phyloP scores from a whole-genome alignment of 92 coral and sea anemone genomes.

The Porites rus region DNA sequence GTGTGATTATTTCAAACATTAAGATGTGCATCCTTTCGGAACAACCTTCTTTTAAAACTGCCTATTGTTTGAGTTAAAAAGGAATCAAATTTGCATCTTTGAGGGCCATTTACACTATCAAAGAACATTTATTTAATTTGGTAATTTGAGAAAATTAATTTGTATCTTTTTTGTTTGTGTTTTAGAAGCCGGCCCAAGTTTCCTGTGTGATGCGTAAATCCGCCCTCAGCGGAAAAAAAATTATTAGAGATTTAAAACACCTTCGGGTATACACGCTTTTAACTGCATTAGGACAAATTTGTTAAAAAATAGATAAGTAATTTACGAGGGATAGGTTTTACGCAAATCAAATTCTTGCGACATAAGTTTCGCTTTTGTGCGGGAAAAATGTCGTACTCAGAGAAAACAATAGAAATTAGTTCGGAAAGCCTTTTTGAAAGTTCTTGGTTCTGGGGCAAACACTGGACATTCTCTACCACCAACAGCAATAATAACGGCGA shows the following conservation, averaged over 20 bases:
- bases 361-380: slow-evolving; percentile 1
- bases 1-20: slow-evolving; percentile 30
- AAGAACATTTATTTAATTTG: slow-evolving; percentile 82
- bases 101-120: slow-evolving; percentile 80
- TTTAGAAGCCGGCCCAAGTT: slow-evolving; percentile 16
- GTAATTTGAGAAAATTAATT: slow-evolving; percentile 69
- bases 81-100: slow-evolving; percentile 67
- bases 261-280: slow-evolving; percentile 37
- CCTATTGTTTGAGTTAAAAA: slow-evolving; percentile 41
- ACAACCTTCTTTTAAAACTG: slow-evolving; percentile 46
- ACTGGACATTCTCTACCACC: neutral
- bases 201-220: slow-evolving; percentile 27
- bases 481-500: neutral
- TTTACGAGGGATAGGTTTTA: slow-evolving; percentile 20
- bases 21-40: slow-evolving; percentile 53
- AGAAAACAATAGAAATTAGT: neutral
- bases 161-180: slow-evolving; percentile 57
- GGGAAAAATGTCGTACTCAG: neutral
- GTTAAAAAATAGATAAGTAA: slow-evolving; percentile 32
- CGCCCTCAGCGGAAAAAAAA: slow-evolving; percentile 44
- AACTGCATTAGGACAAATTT: slow-evolving; percentile 36
- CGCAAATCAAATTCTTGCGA: slow-evolving; percentile 3
- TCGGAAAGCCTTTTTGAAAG: neutral
- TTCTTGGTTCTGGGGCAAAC: neutral
- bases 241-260: slow-evolving; percentile 17